phyloP scores from a whole-genome alignment of 2,888 invertebrate genomes.

The Polymixis flavicincta region DNA sequence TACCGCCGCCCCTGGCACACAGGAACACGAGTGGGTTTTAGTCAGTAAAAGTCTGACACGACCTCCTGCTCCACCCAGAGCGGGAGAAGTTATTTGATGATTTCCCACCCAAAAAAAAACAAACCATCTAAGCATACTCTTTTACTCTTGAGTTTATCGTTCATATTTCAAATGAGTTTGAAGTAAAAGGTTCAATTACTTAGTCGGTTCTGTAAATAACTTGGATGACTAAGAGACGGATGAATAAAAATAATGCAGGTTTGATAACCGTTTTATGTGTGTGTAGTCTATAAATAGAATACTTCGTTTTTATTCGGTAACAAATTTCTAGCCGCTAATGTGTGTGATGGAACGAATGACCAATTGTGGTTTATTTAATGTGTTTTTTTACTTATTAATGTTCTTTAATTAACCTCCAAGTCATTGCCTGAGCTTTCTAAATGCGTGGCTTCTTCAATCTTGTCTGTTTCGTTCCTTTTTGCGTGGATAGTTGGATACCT shows the following conservation, averaged over 20 bases:
- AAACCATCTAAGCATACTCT: too few species aligned
- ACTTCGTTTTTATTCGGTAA: constrained; percentile 6
- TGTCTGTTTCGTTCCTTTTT: not conserved
- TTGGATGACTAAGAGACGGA: not conserved
- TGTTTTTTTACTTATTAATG: not conserved
- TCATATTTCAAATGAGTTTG: too few species aligned
- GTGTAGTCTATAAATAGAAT: constrained; percentile 8
- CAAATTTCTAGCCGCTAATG: not conserved
- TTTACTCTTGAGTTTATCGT: too few species aligned
- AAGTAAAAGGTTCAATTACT: not conserved
- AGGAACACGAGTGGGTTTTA: too few species aligned
- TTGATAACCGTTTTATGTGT: not conserved
- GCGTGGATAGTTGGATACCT: not conserved
- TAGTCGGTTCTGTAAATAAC: constrained; percentile 9
- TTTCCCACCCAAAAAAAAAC: too few species aligned
- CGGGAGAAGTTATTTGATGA: too few species aligned
- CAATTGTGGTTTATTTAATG: too few species aligned
- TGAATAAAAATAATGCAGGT: not conserved
- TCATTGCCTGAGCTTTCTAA: constrained; percentile 1
- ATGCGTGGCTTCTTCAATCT: not conserved
- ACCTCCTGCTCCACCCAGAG: too few species aligned
- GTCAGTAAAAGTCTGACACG: too few species aligned
- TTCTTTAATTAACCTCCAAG: not conserved
- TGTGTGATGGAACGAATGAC: not conserved
- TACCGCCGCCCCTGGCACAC: too few species aligned